These are phyloP conservation scores for Colletes latitarsis DNA, from an alignment of 1,140 invertebrate species.

Conservation along the genomic window DNA sequence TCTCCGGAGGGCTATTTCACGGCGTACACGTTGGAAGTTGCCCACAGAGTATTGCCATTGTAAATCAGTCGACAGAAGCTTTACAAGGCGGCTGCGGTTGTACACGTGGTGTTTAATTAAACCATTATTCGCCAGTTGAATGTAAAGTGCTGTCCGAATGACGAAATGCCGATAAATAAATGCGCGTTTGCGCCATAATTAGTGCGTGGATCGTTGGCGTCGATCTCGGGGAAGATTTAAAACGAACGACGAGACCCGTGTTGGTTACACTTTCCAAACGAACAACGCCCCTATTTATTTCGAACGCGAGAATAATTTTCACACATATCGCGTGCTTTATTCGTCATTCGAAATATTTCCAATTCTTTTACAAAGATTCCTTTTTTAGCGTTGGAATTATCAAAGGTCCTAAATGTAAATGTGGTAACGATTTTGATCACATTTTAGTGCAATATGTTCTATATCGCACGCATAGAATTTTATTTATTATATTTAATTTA, in stretches of 20 bases:
- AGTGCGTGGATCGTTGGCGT: conserved; percentile 36
- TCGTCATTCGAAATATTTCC: no score
- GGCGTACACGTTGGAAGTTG: conserved; percentile 27
- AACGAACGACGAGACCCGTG: neutral
- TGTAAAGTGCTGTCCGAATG: conserved; percentile 53
- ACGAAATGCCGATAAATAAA: conserved; percentile 59
- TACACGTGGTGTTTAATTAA: conserved; percentile 68
- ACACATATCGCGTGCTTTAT: no score
- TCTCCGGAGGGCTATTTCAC: conserved; percentile 43
- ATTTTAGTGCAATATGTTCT: no score
- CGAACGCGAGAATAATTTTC: no score
- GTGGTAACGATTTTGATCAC: no score
- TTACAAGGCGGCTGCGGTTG: conserved; percentile 59
- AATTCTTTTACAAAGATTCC: no score
- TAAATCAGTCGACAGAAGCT: conserved; percentile 64
- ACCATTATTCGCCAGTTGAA: conserved; percentile 64
- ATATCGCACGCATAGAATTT: no score
- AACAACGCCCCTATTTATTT: neutral
- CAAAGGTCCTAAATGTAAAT: no score
- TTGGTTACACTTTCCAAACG: neutral
- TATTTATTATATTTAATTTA: no score
- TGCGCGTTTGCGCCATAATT: conserved; percentile 46
- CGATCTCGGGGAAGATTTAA: neutral
- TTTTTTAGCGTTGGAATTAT: no score
- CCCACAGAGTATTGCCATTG: conserved; percentile 49